Evolutionary conservation across 2,888 invertebrate species (phyloP).

Genomic region (Eumerus sabulonum): DNA sequence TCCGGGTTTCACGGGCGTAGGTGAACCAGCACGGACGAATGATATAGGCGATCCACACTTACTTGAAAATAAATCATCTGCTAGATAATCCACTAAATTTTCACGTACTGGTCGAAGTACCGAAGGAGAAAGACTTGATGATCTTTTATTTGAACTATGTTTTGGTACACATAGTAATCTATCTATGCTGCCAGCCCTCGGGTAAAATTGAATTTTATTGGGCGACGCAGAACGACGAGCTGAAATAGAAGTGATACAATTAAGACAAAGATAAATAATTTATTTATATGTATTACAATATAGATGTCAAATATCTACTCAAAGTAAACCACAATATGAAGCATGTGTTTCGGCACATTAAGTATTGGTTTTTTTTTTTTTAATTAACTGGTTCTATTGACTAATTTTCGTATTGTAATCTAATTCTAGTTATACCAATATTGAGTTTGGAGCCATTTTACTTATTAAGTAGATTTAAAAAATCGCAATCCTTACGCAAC

Average conservation of each 20-base stretch:
- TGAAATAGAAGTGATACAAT: conserved; percentile 16
- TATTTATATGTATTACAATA: background rate
- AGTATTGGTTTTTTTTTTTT: too few species aligned
- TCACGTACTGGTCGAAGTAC: conserved; percentile 75
- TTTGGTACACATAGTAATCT: conserved; percentile 73
- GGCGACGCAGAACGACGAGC: conserved; percentile 48
- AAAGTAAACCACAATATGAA: too few species aligned
- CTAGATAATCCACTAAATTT: conserved; percentile 77
- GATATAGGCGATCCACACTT: conserved; percentile 73
- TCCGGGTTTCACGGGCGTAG: conserved; percentile 86
- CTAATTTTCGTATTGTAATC: too few species aligned
- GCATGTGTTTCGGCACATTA: too few species aligned
- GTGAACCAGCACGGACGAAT: conserved; percentile 82
- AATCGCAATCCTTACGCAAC: too few species aligned
- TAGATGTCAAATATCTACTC: too few species aligned
- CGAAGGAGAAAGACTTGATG: conserved; percentile 75
- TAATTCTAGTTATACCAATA: too few species aligned
- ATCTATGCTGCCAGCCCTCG: conserved; percentile 69
- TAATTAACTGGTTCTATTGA: too few species aligned
- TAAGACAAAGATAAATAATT: background rate
- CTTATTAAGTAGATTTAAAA: too few species aligned
- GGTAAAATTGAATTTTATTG: conserved; percentile 63
- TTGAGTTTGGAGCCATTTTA: too few species aligned
- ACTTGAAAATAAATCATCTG: conserved; percentile 77
- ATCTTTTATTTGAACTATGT: conserved; percentile 75